These are phyloP conservation scores for Solenodon paradoxus DNA, from an alignment of 2,113 vertebrate genomes.

Conservation along the genomic window DNA sequence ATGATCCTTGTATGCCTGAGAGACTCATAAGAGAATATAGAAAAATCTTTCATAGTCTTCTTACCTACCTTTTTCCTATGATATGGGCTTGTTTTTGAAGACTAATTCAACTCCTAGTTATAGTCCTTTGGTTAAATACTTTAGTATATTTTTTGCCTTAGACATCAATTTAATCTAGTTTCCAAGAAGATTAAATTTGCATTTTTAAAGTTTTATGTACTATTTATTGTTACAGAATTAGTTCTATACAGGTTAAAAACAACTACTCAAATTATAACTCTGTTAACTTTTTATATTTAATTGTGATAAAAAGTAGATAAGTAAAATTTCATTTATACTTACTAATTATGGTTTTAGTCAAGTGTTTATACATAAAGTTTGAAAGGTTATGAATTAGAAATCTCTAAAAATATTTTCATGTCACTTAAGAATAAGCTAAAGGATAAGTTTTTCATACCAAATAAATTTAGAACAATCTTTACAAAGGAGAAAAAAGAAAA, in stretches of 20 bases:
- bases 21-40: background rate
- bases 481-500: background rate
- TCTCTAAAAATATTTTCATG: slow-evolving; percentile 38
- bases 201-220: slow-evolving; percentile 15
- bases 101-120: background rate
- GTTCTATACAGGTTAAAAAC: background rate
- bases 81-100: background rate
- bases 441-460: slow-evolving; percentile 16
- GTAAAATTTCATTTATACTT: slow-evolving; percentile 20
- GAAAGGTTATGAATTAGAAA: slow-evolving; percentile 34
- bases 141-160: background rate
- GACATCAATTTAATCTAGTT: slow-evolving; percentile 21
- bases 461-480: slow-evolving; percentile 24
- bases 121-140: background rate
- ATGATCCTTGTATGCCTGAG: background rate
- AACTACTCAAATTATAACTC: background rate
- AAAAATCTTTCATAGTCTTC: slow-evolving; percentile 16
- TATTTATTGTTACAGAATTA: slow-evolving; percentile 15
- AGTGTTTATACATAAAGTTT: too few species aligned
- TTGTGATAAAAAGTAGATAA: slow-evolving; percentile 27
- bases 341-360: background rate
- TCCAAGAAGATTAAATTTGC: slow-evolving; percentile 14
- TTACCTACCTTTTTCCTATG: background rate
- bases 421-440: slow-evolving; percentile 16
- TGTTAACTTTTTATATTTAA: background rate